phyloP scores from a whole-genome alignment of 2,888 invertebrate species.

The Malachius bipustulatus region DNA sequence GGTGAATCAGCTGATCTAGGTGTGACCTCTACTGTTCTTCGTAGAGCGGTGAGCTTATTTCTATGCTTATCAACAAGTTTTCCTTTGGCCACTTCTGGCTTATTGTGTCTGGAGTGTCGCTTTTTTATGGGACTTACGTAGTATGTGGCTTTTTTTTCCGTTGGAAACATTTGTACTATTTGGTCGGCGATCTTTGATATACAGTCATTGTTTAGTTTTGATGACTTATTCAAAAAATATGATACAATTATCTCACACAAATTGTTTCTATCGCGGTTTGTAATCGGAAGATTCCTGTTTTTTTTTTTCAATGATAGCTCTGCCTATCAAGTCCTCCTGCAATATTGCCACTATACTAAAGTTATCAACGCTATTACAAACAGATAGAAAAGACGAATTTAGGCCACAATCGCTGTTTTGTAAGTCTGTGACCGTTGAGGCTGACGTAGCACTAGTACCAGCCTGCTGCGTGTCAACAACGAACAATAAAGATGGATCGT shows the following conservation, averaged over 20 bases:
- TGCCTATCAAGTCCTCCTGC: conserved; percentile 2
- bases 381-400: background rate
- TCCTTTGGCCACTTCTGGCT: conserved; percentile 7
- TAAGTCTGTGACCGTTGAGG: conserved; percentile 6
- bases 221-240: conserved; percentile 3
- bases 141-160: conserved; percentile 5
- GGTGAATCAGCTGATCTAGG: no score
- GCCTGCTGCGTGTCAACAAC: no score
- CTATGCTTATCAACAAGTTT: conserved; percentile 9
- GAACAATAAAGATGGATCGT: no score
- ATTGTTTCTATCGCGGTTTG: conserved; percentile 6
- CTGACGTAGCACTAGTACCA: no score
- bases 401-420: conserved; percentile 7
- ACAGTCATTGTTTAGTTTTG: conserved; percentile 6
- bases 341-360: conserved; percentile 3
- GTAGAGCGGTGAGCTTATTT: conserved; percentile 9
- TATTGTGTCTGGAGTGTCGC: conserved; percentile 4
- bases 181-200: conserved; percentile 6
- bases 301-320: conserved; percentile 6
- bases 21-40: conserved; percentile 5
- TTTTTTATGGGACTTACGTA: conserved; percentile 5
- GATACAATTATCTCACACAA: conserved; percentile 8
- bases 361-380: conserved; percentile 1
- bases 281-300: background rate
- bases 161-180: conserved; percentile 7